Percentiles rank a stretch among this genome's conserved stretches.
Conservation (phyloP, 2,113 vertebrate genomes). For the Corythornis vintsioides region DNA sequence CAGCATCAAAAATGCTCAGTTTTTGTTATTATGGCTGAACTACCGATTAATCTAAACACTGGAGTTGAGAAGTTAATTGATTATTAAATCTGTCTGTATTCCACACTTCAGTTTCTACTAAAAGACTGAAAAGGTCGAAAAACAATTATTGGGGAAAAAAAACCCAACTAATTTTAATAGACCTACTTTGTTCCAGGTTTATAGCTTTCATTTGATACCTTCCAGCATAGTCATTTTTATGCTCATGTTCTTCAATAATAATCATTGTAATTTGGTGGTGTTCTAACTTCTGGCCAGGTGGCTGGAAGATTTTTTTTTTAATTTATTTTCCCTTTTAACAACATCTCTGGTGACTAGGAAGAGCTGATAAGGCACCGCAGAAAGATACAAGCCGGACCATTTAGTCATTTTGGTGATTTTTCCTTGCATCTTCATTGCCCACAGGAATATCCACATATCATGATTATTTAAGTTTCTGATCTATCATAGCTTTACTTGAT, state of each 20-base stretch:
- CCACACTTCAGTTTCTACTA: background rate
- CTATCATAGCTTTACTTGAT: background rate
- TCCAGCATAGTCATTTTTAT: background rate
- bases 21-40: slow-evolving; percentile 5
- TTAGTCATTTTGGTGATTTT: background rate
- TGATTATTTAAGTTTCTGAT: background rate
- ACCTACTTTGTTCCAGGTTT: background rate
- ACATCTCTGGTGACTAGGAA: background rate
- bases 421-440: background rate
- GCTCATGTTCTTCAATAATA: background rate
- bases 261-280: background rate
- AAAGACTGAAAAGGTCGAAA: background rate
- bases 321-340: background rate
- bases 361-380: background rate
- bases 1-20: background rate
- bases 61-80: slow-evolving; percentile 6
- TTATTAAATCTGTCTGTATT: background rate
- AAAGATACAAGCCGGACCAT: background rate
- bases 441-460: background rate
- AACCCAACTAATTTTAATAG: background rate
- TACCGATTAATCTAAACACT: background rate
- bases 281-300: background rate
- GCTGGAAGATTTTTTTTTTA: background rate
- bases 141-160: background rate
- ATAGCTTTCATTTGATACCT: background rate